A percentile compares a stretch with the other conserved stretches of the same genome.
These are phyloP conservation scores for Bucorvus abyssinicus DNA, from an alignment of 2,797 vertebrate genomes.

Conservation along the genomic window DNA sequence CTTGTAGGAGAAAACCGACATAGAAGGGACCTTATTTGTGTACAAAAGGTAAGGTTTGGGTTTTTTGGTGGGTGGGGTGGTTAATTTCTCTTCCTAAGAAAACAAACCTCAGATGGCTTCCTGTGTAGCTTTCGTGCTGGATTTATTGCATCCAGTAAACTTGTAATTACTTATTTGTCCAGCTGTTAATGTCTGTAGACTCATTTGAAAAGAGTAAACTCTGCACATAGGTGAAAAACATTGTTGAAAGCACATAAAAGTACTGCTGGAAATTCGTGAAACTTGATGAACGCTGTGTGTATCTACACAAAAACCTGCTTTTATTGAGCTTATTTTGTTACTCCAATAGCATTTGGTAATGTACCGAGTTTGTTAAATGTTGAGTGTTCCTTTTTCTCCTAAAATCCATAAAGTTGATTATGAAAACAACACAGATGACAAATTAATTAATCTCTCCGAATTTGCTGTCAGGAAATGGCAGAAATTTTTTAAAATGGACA, in stretches of 20 bases:
- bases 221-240: neutral
- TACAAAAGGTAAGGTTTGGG: constrained; percentile 85
- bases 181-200: neutral
- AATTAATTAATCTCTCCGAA: neutral
- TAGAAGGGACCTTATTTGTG: constrained; percentile 97
- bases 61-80: accelerated
- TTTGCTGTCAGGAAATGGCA: neutral
- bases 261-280: neutral
- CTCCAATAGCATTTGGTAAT: neutral
- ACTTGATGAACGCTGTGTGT: neutral
- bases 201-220: neutral
- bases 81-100: neutral
- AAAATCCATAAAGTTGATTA: neutral
- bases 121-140: neutral
- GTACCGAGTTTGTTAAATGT: neutral
- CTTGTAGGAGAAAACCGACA: constrained; percentile 94
- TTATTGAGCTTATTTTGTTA: neutral
- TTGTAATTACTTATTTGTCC: neutral
- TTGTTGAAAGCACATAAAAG: neutral
- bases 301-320: neutral
- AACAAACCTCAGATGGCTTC: neutral
- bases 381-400: neutral
- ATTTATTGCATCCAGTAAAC: neutral
- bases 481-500: neutral
- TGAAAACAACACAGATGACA: neutral